Base-by-base conservation (phyloP, 1,140 invertebrate species). In the Brachionus rotundiformis region DNA sequence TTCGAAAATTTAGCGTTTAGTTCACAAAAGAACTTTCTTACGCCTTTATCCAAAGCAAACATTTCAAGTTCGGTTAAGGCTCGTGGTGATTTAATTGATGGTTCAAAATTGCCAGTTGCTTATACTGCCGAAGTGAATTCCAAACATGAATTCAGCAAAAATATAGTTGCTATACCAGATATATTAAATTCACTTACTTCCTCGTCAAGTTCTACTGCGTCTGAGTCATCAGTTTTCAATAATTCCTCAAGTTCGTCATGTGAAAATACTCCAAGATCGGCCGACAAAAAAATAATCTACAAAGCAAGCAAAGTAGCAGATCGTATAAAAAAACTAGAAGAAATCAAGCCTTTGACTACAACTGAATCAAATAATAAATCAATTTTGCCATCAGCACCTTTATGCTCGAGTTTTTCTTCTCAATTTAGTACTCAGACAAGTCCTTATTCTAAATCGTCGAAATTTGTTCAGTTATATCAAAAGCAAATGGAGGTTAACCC, bases 391-490 rank as follows among this genome's bases (percentile, higher is more conserved):
- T 44, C 68, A n/a, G 1, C 63, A n/a, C 33, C 63, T 23, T 1
- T 8, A 3, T 68, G 29, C n/a, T 44, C 33, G 23, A 39, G n/a
- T 29, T 3, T 13, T 7, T 31, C 29, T 10, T 13, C 19, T 33
- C 65, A 71, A 16, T 31, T 10, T 11, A 71, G 4, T 23, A 44
- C 8, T 27, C 33, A 73, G 25, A 73, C 8, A 25, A 73, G 68
- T 73, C 19, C 3, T 10, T 44, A 47, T 25, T 41, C 36, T 25
- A 39, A 29, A 19, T 73, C 68, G 3, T 73, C 41, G 7, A 73
- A 73, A n/a, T 73, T 73, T 73, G 25, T 73, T 27, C 36, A 73
- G 23, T 47, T 73, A 25, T 73, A 73, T 44, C 36, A 73, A 73
- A 47, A 73, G 41, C 68, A 73, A 44, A 73, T 73, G 68, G 68